These are phyloP conservation scores for Trichosurus vulpecula DNA, from an alignment of 2,797 vertebrate species.

Conservation along the genomic window DNA sequence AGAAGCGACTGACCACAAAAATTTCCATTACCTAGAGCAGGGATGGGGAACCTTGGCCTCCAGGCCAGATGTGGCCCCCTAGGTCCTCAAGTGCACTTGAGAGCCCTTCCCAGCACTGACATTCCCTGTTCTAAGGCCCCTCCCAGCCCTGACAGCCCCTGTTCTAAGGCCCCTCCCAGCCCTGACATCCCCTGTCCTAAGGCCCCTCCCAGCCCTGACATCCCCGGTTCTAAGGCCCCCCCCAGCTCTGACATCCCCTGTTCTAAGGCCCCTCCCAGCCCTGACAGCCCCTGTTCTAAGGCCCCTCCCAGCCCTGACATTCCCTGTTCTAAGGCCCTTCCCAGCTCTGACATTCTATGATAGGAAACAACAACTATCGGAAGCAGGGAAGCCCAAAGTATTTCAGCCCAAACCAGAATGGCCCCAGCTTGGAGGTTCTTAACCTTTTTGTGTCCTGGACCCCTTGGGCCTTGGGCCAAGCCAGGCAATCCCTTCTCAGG, in stretches of 20 bases:
- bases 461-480: rapidly evolving
- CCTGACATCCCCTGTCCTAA: neutral
- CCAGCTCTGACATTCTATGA: neutral
- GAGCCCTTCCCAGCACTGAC: no score
- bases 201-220: neutral
- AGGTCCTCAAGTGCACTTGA: no score
- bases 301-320: neutral
- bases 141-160: neutral
- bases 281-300: no score
- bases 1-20: neutral
- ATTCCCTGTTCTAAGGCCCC: no score
- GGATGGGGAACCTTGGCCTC: no score
- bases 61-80: neutral
- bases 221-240: neutral
- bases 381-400: neutral
- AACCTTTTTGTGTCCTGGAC: no score
- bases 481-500: neutral
- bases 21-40: neutral
- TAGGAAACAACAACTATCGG: neutral
- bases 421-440: neutral
- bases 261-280: neutral
- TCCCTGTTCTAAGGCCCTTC: neutral
- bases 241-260: neutral
- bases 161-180: neutral
- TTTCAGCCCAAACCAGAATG: neutral